Evolutionary conservation across 2,797 vertebrate genomes (phyloP).

Genomic region (Scyliorhinus canicula): DNA sequence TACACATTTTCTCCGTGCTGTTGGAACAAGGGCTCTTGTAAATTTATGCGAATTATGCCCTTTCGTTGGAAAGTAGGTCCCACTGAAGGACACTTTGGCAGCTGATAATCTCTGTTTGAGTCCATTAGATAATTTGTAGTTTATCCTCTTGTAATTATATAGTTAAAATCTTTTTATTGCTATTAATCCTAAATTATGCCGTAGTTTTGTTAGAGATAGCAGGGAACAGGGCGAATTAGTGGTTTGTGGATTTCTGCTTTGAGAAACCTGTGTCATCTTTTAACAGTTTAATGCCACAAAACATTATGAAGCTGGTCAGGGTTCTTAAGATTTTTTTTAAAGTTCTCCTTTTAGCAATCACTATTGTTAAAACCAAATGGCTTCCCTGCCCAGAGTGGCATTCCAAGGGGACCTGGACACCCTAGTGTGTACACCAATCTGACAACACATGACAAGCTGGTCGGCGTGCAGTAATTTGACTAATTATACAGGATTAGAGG

Average conservation of each 20-base stretch:
- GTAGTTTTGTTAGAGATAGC: constrained; percentile 47
- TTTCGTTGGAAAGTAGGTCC: constrained; percentile 73
- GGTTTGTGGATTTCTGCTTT: constrained; percentile 44
- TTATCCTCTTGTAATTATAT: constrained; percentile 88
- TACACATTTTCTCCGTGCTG: constrained; percentile 81
- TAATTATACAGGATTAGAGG: constrained; percentile 98
- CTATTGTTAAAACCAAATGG: constrained; percentile 55
- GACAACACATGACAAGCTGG: constrained; percentile 90
- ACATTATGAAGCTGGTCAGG: constrained; percentile 39
- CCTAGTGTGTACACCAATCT: constrained; percentile 80
- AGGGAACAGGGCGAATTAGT: constrained; percentile 44
- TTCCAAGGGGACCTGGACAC: constrained; percentile 74
- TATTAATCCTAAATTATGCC: constrained; percentile 63
- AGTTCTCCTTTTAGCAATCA: constrained; percentile 53
- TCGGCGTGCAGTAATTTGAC: constrained; percentile 91
- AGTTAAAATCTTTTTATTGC: constrained; percentile 76
- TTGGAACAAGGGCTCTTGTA: constrained; percentile 75
- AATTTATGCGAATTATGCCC: constrained; percentile 87
- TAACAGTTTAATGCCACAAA: constrained; percentile 43
- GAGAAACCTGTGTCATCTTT: constrained; percentile 53
- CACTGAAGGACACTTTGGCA: constrained; percentile 53
- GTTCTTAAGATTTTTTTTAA: constrained; percentile 44
- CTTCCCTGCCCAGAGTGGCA: constrained; percentile 62
- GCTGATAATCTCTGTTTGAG: constrained; percentile 81
- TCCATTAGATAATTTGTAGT: constrained; percentile 77